Evolutionary conservation across 2,113 vertebrate genomes (phyloP).

Genomic region (Gnathonemus echidnorhynchus): DNA sequence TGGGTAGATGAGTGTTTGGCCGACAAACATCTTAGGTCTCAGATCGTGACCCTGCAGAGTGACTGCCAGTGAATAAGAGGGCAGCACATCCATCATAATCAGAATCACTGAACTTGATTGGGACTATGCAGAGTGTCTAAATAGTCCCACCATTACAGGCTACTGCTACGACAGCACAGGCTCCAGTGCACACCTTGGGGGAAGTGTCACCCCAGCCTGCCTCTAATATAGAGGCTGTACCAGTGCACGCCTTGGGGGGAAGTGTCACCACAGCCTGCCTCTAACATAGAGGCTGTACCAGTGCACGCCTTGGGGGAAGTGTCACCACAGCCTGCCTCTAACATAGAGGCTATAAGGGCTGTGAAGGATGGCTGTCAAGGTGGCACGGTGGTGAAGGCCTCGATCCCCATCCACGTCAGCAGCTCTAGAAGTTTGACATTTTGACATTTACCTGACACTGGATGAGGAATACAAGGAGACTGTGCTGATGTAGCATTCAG

Average conservation of each 20-base stretch:
- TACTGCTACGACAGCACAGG: neutral
- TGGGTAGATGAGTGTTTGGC: neutral
- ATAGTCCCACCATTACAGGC: neutral
- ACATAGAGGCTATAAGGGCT: neutral
- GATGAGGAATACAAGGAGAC: neutral
- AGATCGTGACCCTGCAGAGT: neutral
- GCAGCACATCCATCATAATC: neutral
- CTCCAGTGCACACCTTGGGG: neutral
- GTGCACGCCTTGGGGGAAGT: no score
- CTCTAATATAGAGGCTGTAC: neutral
- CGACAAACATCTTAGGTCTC: neutral
- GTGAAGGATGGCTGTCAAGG: neutral
- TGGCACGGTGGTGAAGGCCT: neutral
- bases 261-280: no score
- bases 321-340: no score
- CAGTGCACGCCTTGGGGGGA: no score
- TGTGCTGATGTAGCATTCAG: neutral
- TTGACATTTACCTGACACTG: neutral
- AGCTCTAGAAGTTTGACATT: neutral
- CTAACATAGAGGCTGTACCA: no score
- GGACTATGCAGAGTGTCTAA: neutral
- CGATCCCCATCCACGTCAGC: neutral
- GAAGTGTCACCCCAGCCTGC: neutral
- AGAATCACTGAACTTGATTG: neutral
- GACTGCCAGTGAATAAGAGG: neutral